phyloP scores from a whole-genome alignment of 2,888 invertebrate species.

The Cordilura impudica region DNA sequence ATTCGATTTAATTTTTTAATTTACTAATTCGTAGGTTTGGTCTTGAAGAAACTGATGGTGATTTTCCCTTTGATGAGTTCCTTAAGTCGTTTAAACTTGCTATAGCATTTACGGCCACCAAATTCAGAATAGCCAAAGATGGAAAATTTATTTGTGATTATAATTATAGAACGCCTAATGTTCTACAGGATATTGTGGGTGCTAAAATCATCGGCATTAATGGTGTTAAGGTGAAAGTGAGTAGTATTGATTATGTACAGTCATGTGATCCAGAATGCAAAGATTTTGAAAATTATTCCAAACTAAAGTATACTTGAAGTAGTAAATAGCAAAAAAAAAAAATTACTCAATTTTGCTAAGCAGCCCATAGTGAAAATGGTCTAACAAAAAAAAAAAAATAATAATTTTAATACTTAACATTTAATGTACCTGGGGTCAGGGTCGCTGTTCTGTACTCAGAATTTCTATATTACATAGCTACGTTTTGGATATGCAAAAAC shows the following conservation, averaged over 20 bases:
- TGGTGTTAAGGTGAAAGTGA: constrained; percentile 31
- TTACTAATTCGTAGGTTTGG: constrained; percentile 36
- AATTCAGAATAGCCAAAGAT: constrained; percentile 51
- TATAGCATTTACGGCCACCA: constrained; percentile 36
- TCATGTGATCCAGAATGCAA: constrained; percentile 13
- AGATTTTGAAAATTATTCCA: constrained; percentile 41
- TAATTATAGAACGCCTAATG: constrained; percentile 36
- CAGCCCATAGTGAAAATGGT: too few relatives aligned
- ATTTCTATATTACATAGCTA: too few relatives aligned
- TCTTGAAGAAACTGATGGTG: constrained; percentile 11
- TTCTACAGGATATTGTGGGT: constrained; percentile 34
- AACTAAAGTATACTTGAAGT: constrained; percentile 31
- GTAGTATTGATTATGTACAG: constrained; percentile 36
- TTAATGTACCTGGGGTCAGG: too few relatives aligned
- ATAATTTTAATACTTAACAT: too few relatives aligned
- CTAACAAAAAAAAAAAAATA: too few relatives aligned
- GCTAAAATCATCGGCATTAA: constrained; percentile 47
- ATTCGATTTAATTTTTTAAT: background rate
- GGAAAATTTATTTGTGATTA: constrained; percentile 37
- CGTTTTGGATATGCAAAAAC: too few relatives aligned
- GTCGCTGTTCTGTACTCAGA: too few relatives aligned
- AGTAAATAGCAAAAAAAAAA: too few relatives aligned
- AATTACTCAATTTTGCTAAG: too few relatives aligned
- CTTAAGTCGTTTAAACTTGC: constrained; percentile 43
- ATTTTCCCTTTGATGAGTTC: constrained; percentile 49